Conservation (phyloP, 1,140 invertebrate genomes). For the Zelostemma sp. region DNA sequence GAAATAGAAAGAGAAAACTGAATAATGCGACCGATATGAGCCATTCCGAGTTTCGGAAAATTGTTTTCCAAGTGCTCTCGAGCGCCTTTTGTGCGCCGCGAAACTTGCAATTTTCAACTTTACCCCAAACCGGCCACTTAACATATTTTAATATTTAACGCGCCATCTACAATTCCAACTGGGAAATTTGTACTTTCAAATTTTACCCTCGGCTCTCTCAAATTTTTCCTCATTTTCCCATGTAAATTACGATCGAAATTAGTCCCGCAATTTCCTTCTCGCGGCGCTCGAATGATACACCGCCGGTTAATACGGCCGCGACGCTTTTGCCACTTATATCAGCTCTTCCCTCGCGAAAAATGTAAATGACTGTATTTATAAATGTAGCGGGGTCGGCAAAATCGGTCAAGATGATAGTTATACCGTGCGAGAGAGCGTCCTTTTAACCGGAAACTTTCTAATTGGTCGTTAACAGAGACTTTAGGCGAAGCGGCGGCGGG, state of each 20-base stretch:
- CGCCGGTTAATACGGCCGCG: too few species aligned
- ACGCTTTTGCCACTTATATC: too few species aligned
- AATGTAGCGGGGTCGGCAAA: neutral
- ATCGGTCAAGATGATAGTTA: conserved; percentile 5
- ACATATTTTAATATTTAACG: conserved; percentile 4
- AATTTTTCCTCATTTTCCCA: too few species aligned
- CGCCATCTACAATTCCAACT: neutral
- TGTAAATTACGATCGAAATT: too few species aligned
- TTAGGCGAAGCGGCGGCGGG: conserved; percentile 1
- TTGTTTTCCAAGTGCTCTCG: too few species aligned
- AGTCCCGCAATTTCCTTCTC: too few species aligned
- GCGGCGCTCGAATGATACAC: too few species aligned
- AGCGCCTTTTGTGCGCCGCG: too few species aligned
- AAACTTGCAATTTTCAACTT: neutral
- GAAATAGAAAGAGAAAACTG: neutral
- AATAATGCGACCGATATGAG: too few species aligned
- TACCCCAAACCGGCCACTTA: neutral
- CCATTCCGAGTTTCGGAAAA: too few species aligned
- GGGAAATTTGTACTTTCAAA: conserved; percentile 1
- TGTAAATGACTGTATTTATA: neutral
- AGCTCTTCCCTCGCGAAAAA: neutral
- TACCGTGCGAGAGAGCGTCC: neutral
- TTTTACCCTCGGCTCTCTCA: neutral
- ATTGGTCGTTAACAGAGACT: conserved; percentile 25
- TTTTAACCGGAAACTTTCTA: conserved; percentile 20